Conservation (phyloP, 2,113 vertebrate genomes). For the Rattus norvegicus region DNA sequence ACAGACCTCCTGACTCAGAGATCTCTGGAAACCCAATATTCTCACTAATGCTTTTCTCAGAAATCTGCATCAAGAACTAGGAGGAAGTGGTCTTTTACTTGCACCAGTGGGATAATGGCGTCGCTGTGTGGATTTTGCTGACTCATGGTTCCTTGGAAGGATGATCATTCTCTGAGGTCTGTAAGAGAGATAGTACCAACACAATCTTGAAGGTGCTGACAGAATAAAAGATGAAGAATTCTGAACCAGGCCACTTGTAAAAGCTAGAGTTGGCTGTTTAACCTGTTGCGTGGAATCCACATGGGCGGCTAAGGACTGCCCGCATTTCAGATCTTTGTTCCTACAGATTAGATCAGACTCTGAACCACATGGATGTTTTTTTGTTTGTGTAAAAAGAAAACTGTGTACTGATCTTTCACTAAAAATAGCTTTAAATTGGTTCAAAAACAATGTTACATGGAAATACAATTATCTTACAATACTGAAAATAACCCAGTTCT, state of each 20-base stretch:
- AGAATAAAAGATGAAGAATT: background rate
- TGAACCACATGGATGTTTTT: background rate
- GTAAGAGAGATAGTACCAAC: background rate
- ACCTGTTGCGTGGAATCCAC: background rate
- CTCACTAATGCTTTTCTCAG: slow-evolving; percentile 68
- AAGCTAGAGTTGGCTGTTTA: background rate
- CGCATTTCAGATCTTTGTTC: background rate
- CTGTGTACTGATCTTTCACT: background rate
- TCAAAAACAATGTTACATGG: background rate
- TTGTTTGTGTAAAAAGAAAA: background rate
- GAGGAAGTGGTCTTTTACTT: background rate
- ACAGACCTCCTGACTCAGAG: slow-evolving; percentile 64
- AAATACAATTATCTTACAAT: slow-evolving; percentile 18
- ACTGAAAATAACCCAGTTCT: background rate
- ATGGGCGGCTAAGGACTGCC: background rate
- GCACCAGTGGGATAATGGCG: background rate
- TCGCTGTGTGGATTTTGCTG: background rate
- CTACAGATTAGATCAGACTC: background rate
- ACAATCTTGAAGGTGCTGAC: background rate
- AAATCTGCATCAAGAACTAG: slow-evolving; percentile 19
- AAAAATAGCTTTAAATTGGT: slow-evolving; percentile 39
- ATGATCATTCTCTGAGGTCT: background rate
- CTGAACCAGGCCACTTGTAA: background rate
- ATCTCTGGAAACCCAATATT: slow-evolving; percentile 64
- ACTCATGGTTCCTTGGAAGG: background rate